Conservation (phyloP, 2,797 vertebrate genomes). For the Melanotaenia maccullochi region DNA sequence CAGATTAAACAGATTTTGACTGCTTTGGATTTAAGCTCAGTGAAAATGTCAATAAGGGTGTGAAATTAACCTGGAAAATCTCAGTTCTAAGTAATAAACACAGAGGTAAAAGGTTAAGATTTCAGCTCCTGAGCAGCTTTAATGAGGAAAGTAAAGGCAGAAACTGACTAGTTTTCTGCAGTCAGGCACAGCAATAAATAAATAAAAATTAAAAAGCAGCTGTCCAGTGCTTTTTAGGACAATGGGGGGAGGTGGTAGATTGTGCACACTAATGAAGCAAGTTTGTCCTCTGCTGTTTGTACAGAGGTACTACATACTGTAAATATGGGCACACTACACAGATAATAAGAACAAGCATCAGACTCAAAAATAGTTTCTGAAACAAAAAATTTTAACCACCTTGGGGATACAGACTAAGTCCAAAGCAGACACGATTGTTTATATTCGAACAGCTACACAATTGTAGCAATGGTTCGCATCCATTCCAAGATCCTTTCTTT, state of each 20-base stretch:
- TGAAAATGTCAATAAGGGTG: conserved; percentile 40
- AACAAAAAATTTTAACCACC: not conserved
- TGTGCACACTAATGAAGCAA: conserved; percentile 53
- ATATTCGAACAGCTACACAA: not conserved
- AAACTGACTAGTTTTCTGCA: conserved; percentile 49
- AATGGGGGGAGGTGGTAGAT: conserved; percentile 5
- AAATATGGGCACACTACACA: not conserved
- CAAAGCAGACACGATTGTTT: not conserved
- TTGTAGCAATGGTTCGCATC: too few species aligned
- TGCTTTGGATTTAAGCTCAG: conserved; percentile 36
- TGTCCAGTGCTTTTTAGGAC: conserved; percentile 51
- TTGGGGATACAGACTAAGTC: not conserved
- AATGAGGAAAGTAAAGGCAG: conserved; percentile 65
- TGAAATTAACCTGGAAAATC: conserved; percentile 41
- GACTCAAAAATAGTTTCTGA: too few species aligned
- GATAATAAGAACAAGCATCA: too few species aligned
- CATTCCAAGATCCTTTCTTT: too few species aligned
- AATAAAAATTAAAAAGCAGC: conserved; percentile 12
- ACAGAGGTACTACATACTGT: conserved; percentile 64
- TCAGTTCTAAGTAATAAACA: conserved; percentile 57
- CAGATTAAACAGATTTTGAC: not conserved
- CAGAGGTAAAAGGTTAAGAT: conserved; percentile 61
- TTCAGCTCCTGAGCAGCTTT: conserved; percentile 53
- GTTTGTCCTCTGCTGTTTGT: conserved; percentile 81
- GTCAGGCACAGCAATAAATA: conserved; percentile 46